A percentile compares a stretch with the other conserved stretches of the same genome.
Evolutionary conservation across 2,888 invertebrate species (phyloP).

Genomic region (Laspeyria flexula): DNA sequence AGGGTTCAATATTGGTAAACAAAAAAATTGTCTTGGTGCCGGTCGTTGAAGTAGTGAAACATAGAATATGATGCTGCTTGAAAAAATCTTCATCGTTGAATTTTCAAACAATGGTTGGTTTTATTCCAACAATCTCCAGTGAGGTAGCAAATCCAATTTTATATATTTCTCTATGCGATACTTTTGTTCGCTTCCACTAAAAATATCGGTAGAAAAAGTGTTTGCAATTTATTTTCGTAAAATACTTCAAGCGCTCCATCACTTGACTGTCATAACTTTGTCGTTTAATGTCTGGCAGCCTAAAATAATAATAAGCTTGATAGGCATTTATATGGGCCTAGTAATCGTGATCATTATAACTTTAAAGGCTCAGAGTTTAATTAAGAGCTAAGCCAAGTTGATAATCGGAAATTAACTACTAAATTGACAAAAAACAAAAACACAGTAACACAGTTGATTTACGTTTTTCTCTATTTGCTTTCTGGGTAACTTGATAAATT

Average conservation of each 20-base stretch:
- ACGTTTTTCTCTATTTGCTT: too few relatives aligned
- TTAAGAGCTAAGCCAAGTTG: background rate
- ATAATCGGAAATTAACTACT: too few relatives aligned
- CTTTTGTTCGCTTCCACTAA: too few relatives aligned
- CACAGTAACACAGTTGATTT: too few relatives aligned
- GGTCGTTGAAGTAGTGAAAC: constrained; percentile 2
- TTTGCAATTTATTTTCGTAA: background rate
- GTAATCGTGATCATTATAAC: background rate
- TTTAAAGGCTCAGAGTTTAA: background rate
- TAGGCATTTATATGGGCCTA: background rate
- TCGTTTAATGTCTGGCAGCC: background rate
- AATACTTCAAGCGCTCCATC: background rate
- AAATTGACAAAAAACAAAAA: too few relatives aligned
- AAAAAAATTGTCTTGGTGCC: background rate
- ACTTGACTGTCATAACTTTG: background rate
- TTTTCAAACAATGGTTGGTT: constrained; percentile 17
- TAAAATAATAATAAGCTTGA: background rate
- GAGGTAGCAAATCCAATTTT: background rate
- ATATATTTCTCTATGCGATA: background rate
- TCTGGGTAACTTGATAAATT: too few relatives aligned
- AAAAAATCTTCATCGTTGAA: constrained; percentile 23
- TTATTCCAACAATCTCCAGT: constrained; percentile 7
- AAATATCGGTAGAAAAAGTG: background rate
- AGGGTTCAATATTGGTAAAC: background rate
- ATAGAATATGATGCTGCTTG: constrained; percentile 12